Evolutionary conservation across 2,888 invertebrate genomes (phyloP).

Genomic region (Endotricha flammealis): DNA sequence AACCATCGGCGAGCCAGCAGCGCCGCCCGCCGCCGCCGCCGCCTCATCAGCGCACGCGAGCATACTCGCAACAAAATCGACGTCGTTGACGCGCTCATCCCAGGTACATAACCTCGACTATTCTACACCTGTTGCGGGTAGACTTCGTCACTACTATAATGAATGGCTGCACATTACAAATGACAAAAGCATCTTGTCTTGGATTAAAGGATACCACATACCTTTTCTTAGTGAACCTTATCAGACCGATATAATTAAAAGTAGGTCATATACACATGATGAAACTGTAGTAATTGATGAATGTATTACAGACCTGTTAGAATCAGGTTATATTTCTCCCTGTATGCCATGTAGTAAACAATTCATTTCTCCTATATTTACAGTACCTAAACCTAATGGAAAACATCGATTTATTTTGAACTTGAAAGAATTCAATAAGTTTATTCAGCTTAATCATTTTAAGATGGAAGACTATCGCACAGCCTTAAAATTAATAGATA

Average conservation of each 20-base stretch:
- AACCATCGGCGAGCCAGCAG: slow-evolving; percentile 2
- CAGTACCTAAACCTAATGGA: slow-evolving; percentile 16
- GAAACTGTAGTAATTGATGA: slow-evolving; percentile 3
- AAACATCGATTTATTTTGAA: slow-evolving; percentile 9
- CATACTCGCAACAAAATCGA: slow-evolving; percentile 5
- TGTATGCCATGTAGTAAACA: slow-evolving; percentile 12
- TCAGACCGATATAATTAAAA: not conserved
- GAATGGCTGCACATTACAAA: slow-evolving; percentile 13
- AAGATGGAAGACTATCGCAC: slow-evolving; percentile 15
- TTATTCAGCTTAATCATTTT: slow-evolving; percentile 10
- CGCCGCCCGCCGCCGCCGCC: slow-evolving; percentile 7
- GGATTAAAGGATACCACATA: slow-evolving; percentile 15
- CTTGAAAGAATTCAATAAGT: slow-evolving; percentile 13
- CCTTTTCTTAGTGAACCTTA: slow-evolving; percentile 9
- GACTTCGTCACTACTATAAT: slow-evolving; percentile 10
- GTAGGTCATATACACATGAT: slow-evolving; percentile 2
- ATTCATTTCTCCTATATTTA: slow-evolving; percentile 17
- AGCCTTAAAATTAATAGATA: slow-evolving; percentile 7
- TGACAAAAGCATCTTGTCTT: slow-evolving; percentile 5
- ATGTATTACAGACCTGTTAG: slow-evolving; percentile 9
- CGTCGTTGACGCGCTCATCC: not conserved
- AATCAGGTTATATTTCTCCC: slow-evolving; percentile 12
- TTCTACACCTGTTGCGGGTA: slow-evolving; percentile 12
- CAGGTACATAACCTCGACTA: slow-evolving; percentile 11
- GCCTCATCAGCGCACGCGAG: not conserved